These are phyloP conservation scores for Ceratothoa steindachneri DNA, from an alignment of 2,888 invertebrate genomes.

Conservation along the genomic window DNA sequence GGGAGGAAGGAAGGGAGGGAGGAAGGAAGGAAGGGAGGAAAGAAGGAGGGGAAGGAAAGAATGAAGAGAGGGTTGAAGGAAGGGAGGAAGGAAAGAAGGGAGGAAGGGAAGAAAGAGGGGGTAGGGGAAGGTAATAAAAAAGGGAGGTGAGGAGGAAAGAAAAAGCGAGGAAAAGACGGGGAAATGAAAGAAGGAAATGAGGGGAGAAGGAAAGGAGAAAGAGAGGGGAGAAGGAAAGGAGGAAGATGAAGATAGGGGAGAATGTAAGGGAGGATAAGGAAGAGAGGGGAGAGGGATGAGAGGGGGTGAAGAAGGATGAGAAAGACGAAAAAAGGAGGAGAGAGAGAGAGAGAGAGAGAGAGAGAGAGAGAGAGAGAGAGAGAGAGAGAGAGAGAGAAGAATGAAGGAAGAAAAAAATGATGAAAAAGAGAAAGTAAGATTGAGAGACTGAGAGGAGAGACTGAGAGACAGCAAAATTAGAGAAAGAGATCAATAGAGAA, in stretches of 20 bases:
- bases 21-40: not conserved
- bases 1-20: not conserved
- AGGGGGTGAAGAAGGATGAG: not conserved
- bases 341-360: not conserved
- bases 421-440: not conserved
- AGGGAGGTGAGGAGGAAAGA: not conserved
- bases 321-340: not conserved
- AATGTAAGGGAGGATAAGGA: not conserved
- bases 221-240: not conserved
- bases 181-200: not conserved
- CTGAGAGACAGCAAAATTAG: not conserved
- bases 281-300: not conserved
- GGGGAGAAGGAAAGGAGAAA: not conserved
- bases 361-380: not conserved
- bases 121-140: not conserved
- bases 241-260: not conserved
- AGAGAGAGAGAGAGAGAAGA: not conserved
- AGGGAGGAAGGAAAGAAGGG: not conserved
- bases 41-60: not conserved
- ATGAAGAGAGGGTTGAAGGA: not conserved
- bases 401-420: not conserved
- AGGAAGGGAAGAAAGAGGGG: not conserved
- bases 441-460: not conserved
- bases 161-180: not conserved
- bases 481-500: not conserved